phyloP scores from a whole-genome alignment of 2,888 invertebrate genomes.

The Endotricha flammealis region DNA sequence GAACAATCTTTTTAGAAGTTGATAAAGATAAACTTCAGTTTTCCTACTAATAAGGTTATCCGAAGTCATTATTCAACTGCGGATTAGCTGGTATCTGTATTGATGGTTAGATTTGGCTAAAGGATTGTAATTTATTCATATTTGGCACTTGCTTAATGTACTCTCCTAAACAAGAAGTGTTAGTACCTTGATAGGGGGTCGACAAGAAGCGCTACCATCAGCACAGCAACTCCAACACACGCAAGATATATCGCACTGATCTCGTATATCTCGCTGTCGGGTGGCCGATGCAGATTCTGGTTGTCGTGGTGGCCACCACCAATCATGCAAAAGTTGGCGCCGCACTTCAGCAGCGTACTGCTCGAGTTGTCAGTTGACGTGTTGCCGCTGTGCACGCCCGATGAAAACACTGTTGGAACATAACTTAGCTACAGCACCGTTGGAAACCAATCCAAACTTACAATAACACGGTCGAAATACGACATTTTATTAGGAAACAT shows the following conservation, averaged over 20 bases:
- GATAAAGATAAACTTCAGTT: too few species aligned
- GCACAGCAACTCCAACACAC: constrained; percentile 90
- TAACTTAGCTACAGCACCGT: not conserved
- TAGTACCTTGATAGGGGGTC: constrained; percentile 93
- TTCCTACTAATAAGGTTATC: too few species aligned
- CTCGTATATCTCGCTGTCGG: constrained; percentile 90
- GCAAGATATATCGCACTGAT: constrained; percentile 93
- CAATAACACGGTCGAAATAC: too few species aligned
- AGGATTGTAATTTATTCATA: too few species aligned
- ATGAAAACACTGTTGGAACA: constrained; percentile 81
- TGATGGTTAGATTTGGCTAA: too few species aligned
- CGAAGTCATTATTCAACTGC: too few species aligned
- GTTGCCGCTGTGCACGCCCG: constrained; percentile 83
- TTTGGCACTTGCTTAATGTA: too few species aligned
- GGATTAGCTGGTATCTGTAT: too few species aligned
- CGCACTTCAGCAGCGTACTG: constrained; percentile 80
- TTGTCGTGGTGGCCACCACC: constrained; percentile 81
- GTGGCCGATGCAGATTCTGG: constrained; percentile 88
- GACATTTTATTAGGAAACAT: too few species aligned
- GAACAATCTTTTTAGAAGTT: too few species aligned
- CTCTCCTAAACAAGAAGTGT: too few species aligned
- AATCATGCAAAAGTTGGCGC: constrained; percentile 89
- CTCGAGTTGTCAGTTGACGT: constrained; percentile 58
- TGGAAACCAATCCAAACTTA: too few species aligned
- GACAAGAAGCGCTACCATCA: constrained; percentile 91